Evolutionary conservation across 2,113 vertebrate genomes (phyloP).

Genomic region (Circaetus gallicus): DNA sequence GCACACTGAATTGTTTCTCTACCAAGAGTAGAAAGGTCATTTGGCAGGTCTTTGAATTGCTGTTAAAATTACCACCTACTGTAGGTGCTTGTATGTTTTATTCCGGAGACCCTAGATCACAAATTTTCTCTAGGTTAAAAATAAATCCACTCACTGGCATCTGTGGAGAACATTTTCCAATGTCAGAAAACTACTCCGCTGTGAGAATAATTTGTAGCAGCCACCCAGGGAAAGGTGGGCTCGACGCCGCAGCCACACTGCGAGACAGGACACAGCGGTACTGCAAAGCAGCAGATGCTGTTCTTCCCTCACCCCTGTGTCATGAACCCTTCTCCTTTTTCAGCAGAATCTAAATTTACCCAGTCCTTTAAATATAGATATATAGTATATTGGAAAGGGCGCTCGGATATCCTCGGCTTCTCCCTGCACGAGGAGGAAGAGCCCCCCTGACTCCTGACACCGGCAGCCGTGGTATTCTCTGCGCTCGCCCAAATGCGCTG

Average conservation of each 20-base stretch:
- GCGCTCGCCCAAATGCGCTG: not conserved
- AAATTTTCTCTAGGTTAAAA: not conserved
- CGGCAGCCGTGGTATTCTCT: not conserved
- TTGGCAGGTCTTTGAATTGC: not conserved
- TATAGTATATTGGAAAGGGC: not conserved
- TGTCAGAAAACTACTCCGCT: not conserved
- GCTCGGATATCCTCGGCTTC: not conserved
- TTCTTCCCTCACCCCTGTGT: not conserved
- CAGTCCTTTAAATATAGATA: not conserved
- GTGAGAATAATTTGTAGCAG: not conserved
- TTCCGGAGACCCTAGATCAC: not conserved
- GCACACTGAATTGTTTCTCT: not conserved
- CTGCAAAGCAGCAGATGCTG: not conserved
- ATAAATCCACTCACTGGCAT: not conserved
- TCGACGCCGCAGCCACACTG: fast-evolving
- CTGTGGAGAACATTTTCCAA: not conserved
- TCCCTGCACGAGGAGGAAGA: not conserved
- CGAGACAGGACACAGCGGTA: not conserved
- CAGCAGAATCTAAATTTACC: not conserved
- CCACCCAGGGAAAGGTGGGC: not conserved
- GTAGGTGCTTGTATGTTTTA: not conserved
- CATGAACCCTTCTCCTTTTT: not conserved
- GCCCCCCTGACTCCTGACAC: not conserved
- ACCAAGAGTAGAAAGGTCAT: not conserved
- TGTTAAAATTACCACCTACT: not conserved